These are phyloP conservation scores for Phenganax marumi DNA, from an alignment of 92 coral and sea anemone genomes.

Conservation along the genomic window DNA sequence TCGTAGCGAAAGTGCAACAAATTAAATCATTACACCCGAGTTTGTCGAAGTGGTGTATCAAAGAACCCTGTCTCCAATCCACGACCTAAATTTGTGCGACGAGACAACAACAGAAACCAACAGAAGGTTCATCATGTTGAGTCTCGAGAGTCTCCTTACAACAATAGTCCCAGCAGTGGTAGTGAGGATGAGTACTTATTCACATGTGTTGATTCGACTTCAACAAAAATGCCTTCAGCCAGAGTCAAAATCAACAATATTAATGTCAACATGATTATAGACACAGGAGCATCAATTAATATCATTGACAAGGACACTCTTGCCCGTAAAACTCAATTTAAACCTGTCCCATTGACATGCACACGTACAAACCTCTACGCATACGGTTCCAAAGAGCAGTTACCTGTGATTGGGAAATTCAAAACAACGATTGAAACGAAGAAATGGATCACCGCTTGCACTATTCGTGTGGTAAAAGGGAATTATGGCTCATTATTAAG, in stretches of 20 bases:
- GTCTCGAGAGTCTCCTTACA: background rate
- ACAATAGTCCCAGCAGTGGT: background rate
- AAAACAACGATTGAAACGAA: constrained; percentile 21
- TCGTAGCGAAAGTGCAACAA: constrained; percentile 20
- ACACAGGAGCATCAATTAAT: constrained; percentile 62
- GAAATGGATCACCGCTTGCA: background rate
- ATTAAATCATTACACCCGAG: constrained; percentile 16
- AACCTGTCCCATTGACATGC: constrained; percentile 19
- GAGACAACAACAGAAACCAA: background rate
- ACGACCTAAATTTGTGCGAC: background rate
- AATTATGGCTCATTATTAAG: constrained; percentile 47
- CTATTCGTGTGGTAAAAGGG: constrained; percentile 49
- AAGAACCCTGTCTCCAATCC: background rate
- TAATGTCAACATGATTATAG: constrained; percentile 43
- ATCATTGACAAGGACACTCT: constrained; percentile 40
- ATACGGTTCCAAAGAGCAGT: background rate
- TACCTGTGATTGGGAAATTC: constrained; percentile 22
- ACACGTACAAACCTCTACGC: constrained; percentile 7
- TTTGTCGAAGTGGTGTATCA: background rate
- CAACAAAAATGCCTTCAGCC: constrained; percentile 13
- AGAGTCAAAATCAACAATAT: constrained; percentile 24
- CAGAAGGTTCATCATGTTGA: background rate
- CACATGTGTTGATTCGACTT: background rate
- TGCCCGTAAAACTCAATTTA: constrained; percentile 9
- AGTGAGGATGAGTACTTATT: constrained; percentile 3